phyloP scores from a whole-genome alignment of 1,140 invertebrate genomes.

The Trichogramma pretiosum region DNA sequence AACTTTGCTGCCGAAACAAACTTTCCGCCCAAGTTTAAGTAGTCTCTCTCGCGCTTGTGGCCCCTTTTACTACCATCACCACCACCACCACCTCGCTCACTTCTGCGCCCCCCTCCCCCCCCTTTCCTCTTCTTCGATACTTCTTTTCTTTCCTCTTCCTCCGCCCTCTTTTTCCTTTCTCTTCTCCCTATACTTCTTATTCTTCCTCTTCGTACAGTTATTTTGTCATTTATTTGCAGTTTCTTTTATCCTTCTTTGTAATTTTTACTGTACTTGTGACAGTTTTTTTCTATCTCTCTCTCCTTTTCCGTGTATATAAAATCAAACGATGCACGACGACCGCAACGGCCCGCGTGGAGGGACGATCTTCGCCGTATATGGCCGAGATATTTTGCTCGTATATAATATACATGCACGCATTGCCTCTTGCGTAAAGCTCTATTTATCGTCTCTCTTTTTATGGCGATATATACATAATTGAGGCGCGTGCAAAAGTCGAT shows the following conservation, averaged over 20 bases:
- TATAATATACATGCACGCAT: no score
- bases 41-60: slow-evolving; percentile 31
- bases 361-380: no score
- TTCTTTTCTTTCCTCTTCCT: slow-evolving; percentile 4
- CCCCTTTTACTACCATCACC: no score
- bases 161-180: slow-evolving; percentile 5
- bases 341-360: no score
- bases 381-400: no score
- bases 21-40: slow-evolving; percentile 45
- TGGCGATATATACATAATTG: no score
- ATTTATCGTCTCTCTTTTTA: no score
- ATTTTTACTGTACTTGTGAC: slow-evolving; percentile 6
- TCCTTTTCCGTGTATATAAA: no score
- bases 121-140: slow-evolving; percentile 11
- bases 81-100: slow-evolving; percentile 16
- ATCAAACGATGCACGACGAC: no score
- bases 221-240: no score
- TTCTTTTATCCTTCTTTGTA: slow-evolving; percentile 3
- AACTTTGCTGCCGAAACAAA: slow-evolving; percentile 45
- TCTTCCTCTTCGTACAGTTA: slow-evolving; percentile 5
- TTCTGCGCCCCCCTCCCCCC: slow-evolving; percentile 8
- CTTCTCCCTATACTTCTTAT: slow-evolving; percentile 12
- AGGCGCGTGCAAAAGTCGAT: no score
- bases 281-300: slow-evolving; percentile 1
- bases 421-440: no score